These are phyloP conservation scores for Lacerta bilineata DNA, from an alignment of 2,797 vertebrate species.

Conservation along the genomic window DNA sequence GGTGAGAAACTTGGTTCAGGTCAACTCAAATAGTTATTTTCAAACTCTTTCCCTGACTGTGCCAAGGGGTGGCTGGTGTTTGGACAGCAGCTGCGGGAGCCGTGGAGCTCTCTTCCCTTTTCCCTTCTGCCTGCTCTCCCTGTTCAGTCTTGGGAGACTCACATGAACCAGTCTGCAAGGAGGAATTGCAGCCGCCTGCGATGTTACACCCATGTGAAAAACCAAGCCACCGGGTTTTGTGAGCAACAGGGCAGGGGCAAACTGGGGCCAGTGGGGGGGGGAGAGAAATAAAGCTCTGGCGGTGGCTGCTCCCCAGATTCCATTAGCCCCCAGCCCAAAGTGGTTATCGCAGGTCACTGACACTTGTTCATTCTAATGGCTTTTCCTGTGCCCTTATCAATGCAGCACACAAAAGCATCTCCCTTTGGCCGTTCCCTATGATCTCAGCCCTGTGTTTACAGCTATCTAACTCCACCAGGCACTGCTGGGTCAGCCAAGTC, in stretches of 20 bases:
- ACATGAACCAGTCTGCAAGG: not conserved
- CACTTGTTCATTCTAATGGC: constrained; percentile 71
- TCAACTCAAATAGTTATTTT: not conserved
- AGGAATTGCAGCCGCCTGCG: constrained; percentile 51
- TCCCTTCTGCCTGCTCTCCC: not conserved
- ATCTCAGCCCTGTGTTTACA: constrained; percentile 74
- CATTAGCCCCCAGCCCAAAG: constrained; percentile 70
- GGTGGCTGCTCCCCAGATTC: constrained; percentile 52
- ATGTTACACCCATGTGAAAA: constrained; percentile 59
- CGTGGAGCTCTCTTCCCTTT: not conserved
- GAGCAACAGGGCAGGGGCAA: constrained; percentile 74
- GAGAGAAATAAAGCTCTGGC: not conserved
- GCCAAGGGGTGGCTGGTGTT: not conserved
- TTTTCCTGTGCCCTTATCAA: constrained; percentile 84
- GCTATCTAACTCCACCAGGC: constrained; percentile 78
- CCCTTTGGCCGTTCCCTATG: constrained; percentile 70
- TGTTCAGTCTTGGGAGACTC: not conserved
- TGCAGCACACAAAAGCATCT: constrained; percentile 76
- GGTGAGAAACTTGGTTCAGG: not conserved
- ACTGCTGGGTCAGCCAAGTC: constrained; percentile 69
- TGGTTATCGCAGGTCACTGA: constrained; percentile 74
- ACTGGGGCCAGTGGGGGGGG: constrained; percentile 18
- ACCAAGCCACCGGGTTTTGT: constrained; percentile 75
- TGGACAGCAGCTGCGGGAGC: not conserved
- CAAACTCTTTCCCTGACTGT: not conserved